phyloP scores from a whole-genome alignment of 2,797 vertebrate species.

The Scomberomorus guttatus region DNA sequence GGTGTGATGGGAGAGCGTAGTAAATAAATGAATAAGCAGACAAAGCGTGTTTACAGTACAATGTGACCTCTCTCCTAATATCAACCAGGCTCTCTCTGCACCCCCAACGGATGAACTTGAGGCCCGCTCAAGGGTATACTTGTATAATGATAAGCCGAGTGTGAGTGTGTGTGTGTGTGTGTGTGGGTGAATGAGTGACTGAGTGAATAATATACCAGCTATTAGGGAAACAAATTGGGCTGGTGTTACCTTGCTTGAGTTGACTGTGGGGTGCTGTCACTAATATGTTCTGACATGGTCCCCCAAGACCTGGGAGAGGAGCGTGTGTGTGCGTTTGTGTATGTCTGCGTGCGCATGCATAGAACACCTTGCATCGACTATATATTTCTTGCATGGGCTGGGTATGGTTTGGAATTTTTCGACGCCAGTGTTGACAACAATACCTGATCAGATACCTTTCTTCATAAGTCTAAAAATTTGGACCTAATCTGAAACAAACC shows the following conservation, averaged over 20 bases:
- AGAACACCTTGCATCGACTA: slow-evolving; percentile 11
- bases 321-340: slow-evolving; percentile 42
- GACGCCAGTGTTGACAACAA: background rate
- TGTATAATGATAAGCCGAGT: slow-evolving; percentile 79
- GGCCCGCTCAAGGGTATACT: slow-evolving; percentile 83
- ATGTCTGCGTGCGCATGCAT: slow-evolving; percentile 3
- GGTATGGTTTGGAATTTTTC: slow-evolving; percentile 7
- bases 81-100: slow-evolving; percentile 72
- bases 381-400: slow-evolving; percentile 4
- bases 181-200: slow-evolving; percentile 70
- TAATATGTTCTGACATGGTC: slow-evolving; percentile 82
- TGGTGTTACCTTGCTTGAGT: slow-evolving; percentile 70
- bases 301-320: slow-evolving; percentile 69
- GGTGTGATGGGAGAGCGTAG: slow-evolving; percentile 75
- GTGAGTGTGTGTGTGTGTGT: slow-evolving; percentile 35
- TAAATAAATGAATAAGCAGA: slow-evolving; percentile 87
- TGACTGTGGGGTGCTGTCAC: slow-evolving; percentile 79
- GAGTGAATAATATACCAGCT: slow-evolving; percentile 84
- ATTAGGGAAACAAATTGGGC: slow-evolving; percentile 85
- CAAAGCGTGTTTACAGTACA: slow-evolving; percentile 83
- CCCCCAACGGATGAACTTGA: slow-evolving; percentile 83
- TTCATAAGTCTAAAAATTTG: background rate
- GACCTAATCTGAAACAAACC: background rate
- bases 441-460: background rate
- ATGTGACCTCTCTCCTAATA: slow-evolving; percentile 86